Evolutionary conservation across 1,140 invertebrate genomes (phyloP), one percentile per base, ranked within the genome.

Genomic region (Zaprionus nigranus): DNA sequence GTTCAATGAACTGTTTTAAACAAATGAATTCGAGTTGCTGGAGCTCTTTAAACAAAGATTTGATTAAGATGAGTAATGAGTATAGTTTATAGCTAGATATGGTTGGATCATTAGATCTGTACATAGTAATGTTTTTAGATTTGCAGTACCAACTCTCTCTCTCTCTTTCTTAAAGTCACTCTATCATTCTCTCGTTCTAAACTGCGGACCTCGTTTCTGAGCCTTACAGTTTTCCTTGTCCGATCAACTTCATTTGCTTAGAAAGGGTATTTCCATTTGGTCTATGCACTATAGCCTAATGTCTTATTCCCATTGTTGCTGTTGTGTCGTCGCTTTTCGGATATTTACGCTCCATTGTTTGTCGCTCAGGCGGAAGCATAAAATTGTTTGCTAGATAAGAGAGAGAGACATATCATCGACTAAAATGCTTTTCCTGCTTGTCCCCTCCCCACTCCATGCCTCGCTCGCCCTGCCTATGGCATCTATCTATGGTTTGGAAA

Each of bases 321-420:
- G 63, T 68, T 82, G 84, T 70, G 53, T 71, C 78, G 84, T 71
- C 78, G 84, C 81, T 88, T 88, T 90, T 84, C 66, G 85, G 85
- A 88, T 88, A 88, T 88, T 88, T 88, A 88, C 85, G 85, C 85
- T 85, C 85, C 79, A 90, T 90, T 90, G 85, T 90, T 90, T 90
- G 85, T 90, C 85, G 85, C 85, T 90, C 85, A 90, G 86, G 81
- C 85, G 85, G 85, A 90, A 90, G 85, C 86, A 90, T 85, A 82
- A 90, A 90, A 90, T 90, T 90, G 85, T 85, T 90, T 85, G 79
- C 85, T 79, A 90, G 85, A 90, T 90, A 90, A 90, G 68, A 70
- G 54, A 64, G 24, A 66, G 67, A 72, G 85, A 84, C 78, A 81
- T 76, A 88, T 88, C 84, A 88, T 90, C 79, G 85, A 78, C 75